Evolutionary conservation across 2,113 vertebrate species (phyloP), one percentile per base, ranked within the genome.

Genomic region (Stegastes partitus): DNA sequence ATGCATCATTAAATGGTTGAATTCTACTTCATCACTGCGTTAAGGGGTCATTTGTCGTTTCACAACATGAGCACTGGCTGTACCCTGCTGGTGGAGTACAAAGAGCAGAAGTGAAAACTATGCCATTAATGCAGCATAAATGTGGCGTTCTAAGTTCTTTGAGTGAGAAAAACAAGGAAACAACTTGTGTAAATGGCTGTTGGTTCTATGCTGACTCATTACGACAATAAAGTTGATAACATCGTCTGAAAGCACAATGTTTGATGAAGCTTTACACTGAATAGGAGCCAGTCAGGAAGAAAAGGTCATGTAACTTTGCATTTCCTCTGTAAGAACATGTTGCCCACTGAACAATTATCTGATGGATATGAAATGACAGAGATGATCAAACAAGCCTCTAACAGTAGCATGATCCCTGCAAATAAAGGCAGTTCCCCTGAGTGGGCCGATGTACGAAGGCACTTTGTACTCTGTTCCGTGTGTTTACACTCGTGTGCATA

Each of bases 401-500:
- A 82, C 39, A 56, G 39, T 26, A n/a, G 49, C 65, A 31, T 45
- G 31, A 70, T 69, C 49, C 39, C 18, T 56, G 74, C 64, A 86
- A 87, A 85, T 77, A 87, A 85, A 87, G 79, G 78, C 61, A 77
- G 50, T 56, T 51, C 76, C 39, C 50, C 5, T 5, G 26, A 65
- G 51, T 63, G 19, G 54, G 75, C 25, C 1, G 28, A 37, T 77
- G 49, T 53, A 49, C 64, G 64, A 51, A 16, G n/a, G 50, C n/a
- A 47, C 34, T 77, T 62, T 66, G 75, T 64, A 54, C 62, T 68
- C 47, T 34, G 28, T 31, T 77, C 23, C 11, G 11, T 76, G 74
- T 88, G 82, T 87, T 86, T 73, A 82, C 68, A 76, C 69, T 78
- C 47, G 65, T 76, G 57, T 66, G 81, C 84, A 87, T 81, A 74